Percentiles rank a stretch among this genome's conserved stretches.
Evolutionary conservation across 2,888 invertebrate genomes (phyloP).

Genomic region (Clanis bilineata): DNA sequence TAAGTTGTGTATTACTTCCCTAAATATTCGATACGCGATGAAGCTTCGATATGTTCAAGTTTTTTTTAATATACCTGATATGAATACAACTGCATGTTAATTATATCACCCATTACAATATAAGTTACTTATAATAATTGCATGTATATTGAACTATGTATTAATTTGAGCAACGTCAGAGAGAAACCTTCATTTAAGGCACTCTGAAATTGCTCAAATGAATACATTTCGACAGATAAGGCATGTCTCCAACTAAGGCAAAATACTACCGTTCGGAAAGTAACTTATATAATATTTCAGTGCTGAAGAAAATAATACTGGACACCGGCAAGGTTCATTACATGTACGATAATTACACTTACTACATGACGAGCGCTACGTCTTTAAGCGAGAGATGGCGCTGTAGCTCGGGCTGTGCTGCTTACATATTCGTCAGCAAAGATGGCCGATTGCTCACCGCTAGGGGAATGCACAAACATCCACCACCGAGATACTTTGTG

Average conservation of each 20-base stretch:
- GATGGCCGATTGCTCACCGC: not conserved
- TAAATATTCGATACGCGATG: no score
- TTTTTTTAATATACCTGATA: no score
- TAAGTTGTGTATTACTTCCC: not conserved
- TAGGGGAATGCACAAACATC: conserved; percentile 13
- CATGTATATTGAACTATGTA: not conserved
- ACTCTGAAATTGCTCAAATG: not conserved
- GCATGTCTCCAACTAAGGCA: no score
- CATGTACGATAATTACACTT: conserved; percentile 3
- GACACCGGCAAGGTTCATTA: not conserved
- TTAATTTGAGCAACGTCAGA: not conserved
- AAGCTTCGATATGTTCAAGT: no score
- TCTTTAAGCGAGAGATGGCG: not conserved
- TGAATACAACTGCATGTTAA: not conserved
- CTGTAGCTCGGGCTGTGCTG: not conserved
- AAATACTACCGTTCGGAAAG: not conserved
- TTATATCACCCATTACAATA: not conserved
- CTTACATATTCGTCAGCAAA: not conserved
- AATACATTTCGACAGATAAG: not conserved
- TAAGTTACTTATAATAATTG: not conserved
- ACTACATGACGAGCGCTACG: not conserved
- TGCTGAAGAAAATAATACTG: conserved; percentile 19
- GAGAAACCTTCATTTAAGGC: not conserved
- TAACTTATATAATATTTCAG: conserved; percentile 24
- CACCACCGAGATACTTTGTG: not conserved